Percentiles rank a stretch among this genome's conserved stretches.
Conservation (phyloP, 2,113 vertebrate genomes). For the Apodemus sylvaticus region DNA sequence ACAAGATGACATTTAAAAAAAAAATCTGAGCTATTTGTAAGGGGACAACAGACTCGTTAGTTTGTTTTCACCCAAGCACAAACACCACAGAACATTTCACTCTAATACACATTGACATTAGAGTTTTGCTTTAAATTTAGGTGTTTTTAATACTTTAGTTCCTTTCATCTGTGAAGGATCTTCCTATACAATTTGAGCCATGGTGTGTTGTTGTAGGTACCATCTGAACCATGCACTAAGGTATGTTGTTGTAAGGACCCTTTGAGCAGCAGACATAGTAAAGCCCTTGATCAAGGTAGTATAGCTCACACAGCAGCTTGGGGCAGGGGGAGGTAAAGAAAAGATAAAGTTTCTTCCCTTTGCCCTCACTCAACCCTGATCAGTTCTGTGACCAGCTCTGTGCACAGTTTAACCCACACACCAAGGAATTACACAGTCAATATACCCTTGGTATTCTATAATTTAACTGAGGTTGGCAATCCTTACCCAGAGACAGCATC, state of each 20-base stretch:
- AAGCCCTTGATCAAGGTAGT: neutral
- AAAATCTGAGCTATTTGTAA: neutral
- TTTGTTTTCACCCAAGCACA: conserved; percentile 10
- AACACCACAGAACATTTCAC: neutral
- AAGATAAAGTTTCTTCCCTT: neutral
- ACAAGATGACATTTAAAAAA: neutral
- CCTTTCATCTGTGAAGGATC: conserved; percentile 1
- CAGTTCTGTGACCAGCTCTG: neutral
- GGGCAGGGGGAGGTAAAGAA: neutral
- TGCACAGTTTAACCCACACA: neutral
- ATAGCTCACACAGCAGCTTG: neutral
- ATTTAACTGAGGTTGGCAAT: neutral
- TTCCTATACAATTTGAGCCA: neutral
- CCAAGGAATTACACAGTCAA: neutral
- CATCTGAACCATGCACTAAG: neutral
- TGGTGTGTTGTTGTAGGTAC: neutral
- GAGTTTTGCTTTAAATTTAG: neutral
- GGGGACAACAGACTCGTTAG: neutral
- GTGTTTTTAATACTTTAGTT: conserved; percentile 24
- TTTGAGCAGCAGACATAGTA: neutral
- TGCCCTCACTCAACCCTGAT: neutral
- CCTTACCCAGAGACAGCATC: neutral
- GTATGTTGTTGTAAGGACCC: neutral
- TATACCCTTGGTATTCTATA: neutral
- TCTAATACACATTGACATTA: neutral